Conservation (phyloP, 2,797 vertebrate species). For the Chromobotia macracanthus region DNA sequence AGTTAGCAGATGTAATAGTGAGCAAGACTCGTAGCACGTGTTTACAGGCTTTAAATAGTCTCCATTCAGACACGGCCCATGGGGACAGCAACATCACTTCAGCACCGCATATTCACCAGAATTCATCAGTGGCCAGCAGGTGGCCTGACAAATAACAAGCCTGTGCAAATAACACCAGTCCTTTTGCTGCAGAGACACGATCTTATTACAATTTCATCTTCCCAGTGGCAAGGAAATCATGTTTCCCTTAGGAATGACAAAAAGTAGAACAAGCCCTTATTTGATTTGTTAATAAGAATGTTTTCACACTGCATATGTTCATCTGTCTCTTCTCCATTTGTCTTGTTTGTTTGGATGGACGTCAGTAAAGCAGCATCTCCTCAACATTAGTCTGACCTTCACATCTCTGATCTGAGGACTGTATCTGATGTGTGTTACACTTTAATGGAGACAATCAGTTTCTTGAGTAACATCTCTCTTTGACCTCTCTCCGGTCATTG, state of each 20-base stretch:
- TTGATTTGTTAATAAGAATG: slow-evolving; percentile 34
- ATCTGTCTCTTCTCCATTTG: too few species aligned
- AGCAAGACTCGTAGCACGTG: not conserved
- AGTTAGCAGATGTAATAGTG: slow-evolving; percentile 62
- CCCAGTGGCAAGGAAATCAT: slow-evolving; percentile 50
- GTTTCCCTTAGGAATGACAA: slow-evolving; percentile 48
- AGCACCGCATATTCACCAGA: not conserved
- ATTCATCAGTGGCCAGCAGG: slow-evolving; percentile 42
- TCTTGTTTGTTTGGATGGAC: not conserved
- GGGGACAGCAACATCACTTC: slow-evolving; percentile 15
- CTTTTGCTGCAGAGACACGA: slow-evolving; percentile 50
- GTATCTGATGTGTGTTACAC: slow-evolving; percentile 53
- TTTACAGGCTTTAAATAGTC: slow-evolving; percentile 53
- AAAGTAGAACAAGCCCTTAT: too few species aligned
- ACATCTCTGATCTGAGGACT: slow-evolving; percentile 46
- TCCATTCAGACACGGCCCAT: not conserved
- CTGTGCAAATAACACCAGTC: slow-evolving; percentile 25
- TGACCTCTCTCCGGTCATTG: not conserved
- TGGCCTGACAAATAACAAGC: too few species aligned
- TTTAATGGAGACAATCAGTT: slow-evolving; percentile 62
- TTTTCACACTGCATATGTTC: too few species aligned
- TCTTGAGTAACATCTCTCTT: slow-evolving; percentile 62
- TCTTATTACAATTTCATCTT: slow-evolving; percentile 59
- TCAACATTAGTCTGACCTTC: slow-evolving; percentile 33
- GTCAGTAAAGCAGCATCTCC: not conserved